These are phyloP conservation scores for Luperina nickerlii DNA, from an alignment of 2,888 invertebrate genomes.

Conservation along the genomic window DNA sequence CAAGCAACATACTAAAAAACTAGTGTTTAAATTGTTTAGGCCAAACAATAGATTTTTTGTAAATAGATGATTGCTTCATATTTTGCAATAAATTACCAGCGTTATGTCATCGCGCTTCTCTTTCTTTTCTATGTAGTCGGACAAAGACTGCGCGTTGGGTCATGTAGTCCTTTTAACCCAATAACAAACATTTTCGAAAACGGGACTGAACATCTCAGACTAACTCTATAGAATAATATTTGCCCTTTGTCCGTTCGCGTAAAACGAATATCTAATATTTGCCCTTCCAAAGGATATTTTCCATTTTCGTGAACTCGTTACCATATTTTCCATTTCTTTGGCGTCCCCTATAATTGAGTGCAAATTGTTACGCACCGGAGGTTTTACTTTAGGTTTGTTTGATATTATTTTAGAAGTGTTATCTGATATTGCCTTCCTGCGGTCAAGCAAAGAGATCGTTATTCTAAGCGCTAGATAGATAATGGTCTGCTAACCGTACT, in stretches of 20 bases:
- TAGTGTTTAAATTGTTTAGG: too few relatives aligned
- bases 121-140: too few relatives aligned
- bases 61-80: too few relatives aligned
- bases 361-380: slow-evolving; percentile 64
- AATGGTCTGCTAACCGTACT: slow-evolving; percentile 44
- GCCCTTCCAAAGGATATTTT: slow-evolving; percentile 53
- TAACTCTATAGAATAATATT: slow-evolving; percentile 34
- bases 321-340: slow-evolving; percentile 69
- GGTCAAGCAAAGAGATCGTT: slow-evolving; percentile 34
- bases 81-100: too few relatives aligned
- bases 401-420: slow-evolving; percentile 31
- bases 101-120: too few relatives aligned
- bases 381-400: slow-evolving; percentile 56
- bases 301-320: slow-evolving; percentile 58
- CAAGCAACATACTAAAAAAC: too few relatives aligned
- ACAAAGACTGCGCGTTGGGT: too few relatives aligned
- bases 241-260: slow-evolving; percentile 48
- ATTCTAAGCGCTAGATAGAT: slow-evolving; percentile 64
- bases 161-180: not conserved
- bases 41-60: too few relatives aligned
- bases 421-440: slow-evolving; percentile 25
- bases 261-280: slow-evolving; percentile 45
- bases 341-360: slow-evolving; percentile 64
- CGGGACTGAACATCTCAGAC: slow-evolving; percentile 21
- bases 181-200: slow-evolving; percentile 46